Percentiles rank a stretch among this genome's conserved stretches.
phyloP scores from a whole-genome alignment of 1,140 invertebrate species.

The Arion vulgaris region DNA sequence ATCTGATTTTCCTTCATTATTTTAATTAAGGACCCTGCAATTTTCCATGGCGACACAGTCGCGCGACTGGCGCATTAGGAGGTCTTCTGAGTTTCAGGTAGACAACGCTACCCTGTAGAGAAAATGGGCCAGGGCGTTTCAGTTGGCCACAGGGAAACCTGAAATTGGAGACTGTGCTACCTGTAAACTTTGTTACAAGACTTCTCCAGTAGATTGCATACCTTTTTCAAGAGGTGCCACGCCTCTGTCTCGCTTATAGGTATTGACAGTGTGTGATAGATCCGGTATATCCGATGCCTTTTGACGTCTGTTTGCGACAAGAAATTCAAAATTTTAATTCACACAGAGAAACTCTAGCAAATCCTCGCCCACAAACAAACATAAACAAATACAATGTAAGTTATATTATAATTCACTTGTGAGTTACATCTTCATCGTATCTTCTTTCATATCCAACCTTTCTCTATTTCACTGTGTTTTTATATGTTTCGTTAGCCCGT shows the following conservation, averaged over 20 bases:
- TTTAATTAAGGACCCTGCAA: neutral
- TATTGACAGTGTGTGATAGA: neutral
- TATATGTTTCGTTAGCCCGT: no score
- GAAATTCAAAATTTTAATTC: no score
- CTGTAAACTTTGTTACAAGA: neutral
- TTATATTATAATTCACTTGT: no score
- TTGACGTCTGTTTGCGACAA: no score
- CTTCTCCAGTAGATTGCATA: neutral
- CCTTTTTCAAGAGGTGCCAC: neutral
- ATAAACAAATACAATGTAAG: no score
- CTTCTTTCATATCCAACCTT: no score
- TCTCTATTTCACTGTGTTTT: no score
- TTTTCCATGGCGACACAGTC: neutral
- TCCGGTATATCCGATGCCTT: neutral
- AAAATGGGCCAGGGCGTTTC: slow-evolving; percentile 1
- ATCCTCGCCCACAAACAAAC: no score
- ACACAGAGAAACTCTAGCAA: no score
- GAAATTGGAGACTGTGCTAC: slow-evolving; percentile 7
- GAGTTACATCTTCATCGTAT: no score
- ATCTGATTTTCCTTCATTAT: neutral
- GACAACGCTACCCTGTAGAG: neutral
- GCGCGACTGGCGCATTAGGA: neutral
- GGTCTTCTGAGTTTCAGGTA: neutral
- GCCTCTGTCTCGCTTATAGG: neutral
- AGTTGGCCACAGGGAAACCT: neutral